phyloP scores from a whole-genome alignment of 1,140 invertebrate species.

The Hirudo medicinalis region DNA sequence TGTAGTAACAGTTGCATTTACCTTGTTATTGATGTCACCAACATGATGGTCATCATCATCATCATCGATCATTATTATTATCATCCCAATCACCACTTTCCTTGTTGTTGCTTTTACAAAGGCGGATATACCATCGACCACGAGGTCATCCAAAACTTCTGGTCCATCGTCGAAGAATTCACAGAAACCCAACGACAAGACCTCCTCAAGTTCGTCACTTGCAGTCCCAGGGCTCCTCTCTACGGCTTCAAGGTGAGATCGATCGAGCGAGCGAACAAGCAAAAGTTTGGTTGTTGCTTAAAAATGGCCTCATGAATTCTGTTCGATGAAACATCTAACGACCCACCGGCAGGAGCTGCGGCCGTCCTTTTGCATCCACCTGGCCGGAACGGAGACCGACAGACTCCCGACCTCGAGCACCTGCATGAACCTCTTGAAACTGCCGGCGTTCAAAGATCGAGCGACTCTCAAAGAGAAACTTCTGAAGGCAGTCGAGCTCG shows the following conservation, averaged over 20 bases:
- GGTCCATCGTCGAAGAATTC: slow-evolving; percentile 67
- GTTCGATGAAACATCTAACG: no score
- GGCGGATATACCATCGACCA: slow-evolving; percentile 67
- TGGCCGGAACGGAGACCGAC: slow-evolving; percentile 63
- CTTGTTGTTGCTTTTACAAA: slow-evolving; percentile 26
- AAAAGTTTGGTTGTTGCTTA: slow-evolving; percentile 8
- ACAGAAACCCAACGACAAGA: slow-evolving; percentile 69
- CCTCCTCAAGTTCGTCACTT: slow-evolving; percentile 89
- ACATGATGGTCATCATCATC: not conserved
- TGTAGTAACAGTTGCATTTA: no score
- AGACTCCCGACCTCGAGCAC: slow-evolving; percentile 86
- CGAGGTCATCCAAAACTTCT: slow-evolving; percentile 62
- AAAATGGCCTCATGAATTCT: not conserved
- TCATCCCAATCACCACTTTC: no score
- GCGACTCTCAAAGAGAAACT: slow-evolving; percentile 67
- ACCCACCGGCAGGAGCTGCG: slow-evolving; percentile 60
- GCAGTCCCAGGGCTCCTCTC: slow-evolving; percentile 88
- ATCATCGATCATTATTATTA: no score
- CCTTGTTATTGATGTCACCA: not conserved
- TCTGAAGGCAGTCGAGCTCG: slow-evolving; percentile 81
- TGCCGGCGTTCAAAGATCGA: slow-evolving; percentile 74
- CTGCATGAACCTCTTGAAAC: slow-evolving; percentile 91
- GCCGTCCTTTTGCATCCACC: slow-evolving; percentile 85
- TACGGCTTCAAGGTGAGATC: slow-evolving; percentile 74
- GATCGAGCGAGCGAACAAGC: not conserved